phyloP scores from a whole-genome alignment of 2,888 invertebrate species.

The Cheilosia urbana region DNA sequence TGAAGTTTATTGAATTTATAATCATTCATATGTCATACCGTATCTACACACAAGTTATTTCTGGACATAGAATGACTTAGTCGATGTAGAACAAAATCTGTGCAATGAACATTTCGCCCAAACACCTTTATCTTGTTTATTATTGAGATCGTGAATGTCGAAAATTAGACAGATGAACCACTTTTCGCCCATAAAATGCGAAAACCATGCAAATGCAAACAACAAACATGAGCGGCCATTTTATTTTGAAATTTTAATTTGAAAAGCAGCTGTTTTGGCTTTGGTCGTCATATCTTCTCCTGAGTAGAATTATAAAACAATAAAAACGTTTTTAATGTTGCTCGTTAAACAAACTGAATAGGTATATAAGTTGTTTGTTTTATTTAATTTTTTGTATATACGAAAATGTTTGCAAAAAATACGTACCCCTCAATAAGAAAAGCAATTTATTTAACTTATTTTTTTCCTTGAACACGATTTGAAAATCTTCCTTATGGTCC shows the following conservation, averaged over 20 bases:
- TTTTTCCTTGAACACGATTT: neutral
- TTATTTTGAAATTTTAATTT: slow-evolving; percentile 2
- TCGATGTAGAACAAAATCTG: slow-evolving; percentile 9
- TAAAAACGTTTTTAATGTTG: neutral
- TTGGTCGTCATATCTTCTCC: neutral
- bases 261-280: neutral
- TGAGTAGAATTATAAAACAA: slow-evolving; percentile 11
- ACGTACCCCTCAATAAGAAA: neutral
- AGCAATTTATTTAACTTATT: too few relatives aligned
- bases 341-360: neutral
- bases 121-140: slow-evolving; percentile 7
- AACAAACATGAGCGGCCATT: slow-evolving; percentile 1
- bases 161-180: neutral
- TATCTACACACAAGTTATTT: neutral
- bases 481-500: neutral
- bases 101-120: slow-evolving; percentile 1
- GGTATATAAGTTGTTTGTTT: neutral
- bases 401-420: neutral
- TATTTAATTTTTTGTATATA: neutral
- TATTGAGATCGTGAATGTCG: neutral
- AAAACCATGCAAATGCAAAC: slow-evolving; percentile 16
- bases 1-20: too few relatives aligned
- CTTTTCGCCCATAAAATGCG: neutral
- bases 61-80: too few relatives aligned
- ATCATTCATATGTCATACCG: neutral